These are phyloP conservation scores for Tiaroga cobitis DNA, from an alignment of 2,797 vertebrate species.

Conservation along the genomic window DNA sequence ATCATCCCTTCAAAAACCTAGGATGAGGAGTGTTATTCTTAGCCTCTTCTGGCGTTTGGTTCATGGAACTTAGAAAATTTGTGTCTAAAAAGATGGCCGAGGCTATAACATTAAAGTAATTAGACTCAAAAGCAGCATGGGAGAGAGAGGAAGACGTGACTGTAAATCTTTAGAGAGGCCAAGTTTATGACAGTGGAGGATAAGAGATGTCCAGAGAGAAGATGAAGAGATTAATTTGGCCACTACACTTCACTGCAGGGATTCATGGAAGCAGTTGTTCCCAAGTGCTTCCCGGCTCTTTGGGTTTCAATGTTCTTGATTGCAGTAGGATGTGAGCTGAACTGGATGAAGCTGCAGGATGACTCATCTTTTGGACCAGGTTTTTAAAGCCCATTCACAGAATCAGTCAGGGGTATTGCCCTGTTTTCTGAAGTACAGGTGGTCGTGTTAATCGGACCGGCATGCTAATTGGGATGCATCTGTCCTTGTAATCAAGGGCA, in stretches of 20 bases:
- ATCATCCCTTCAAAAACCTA: conserved; percentile 58
- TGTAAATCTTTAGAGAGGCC: conserved; percentile 74
- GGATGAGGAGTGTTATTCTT: conserved; percentile 68
- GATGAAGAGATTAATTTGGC: conserved; percentile 74
- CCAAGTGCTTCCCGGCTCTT: conserved; percentile 61
- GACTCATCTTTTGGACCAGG: conserved; percentile 57
- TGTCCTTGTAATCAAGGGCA: conserved; percentile 28
- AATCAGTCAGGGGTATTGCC: conserved; percentile 27
- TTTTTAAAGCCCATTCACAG: conserved; percentile 16
- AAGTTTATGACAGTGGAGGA: conserved; percentile 78
- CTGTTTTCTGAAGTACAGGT: conserved; percentile 37
- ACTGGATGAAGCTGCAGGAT: conserved; percentile 53
- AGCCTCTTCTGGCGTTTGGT: conserved; percentile 67
- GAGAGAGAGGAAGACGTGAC: conserved; percentile 65
- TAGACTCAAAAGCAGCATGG: conserved; percentile 64
- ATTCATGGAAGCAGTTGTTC: conserved; percentile 62
- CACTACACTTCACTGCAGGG: conserved; percentile 64
- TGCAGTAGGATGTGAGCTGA: conserved; percentile 61
- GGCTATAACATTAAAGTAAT: conserved; percentile 67
- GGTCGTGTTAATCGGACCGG: conserved; percentile 1
- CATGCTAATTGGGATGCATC: conserved; percentile 19
- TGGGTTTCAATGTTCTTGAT: conserved; percentile 63
- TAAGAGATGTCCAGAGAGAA: conserved; percentile 69
- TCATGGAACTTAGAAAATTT: conserved; percentile 58
- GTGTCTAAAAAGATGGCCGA: conserved; percentile 67